Evolutionary conservation across 1,140 invertebrate species (phyloP).

Genomic region (Drosophila insularis): DNA sequence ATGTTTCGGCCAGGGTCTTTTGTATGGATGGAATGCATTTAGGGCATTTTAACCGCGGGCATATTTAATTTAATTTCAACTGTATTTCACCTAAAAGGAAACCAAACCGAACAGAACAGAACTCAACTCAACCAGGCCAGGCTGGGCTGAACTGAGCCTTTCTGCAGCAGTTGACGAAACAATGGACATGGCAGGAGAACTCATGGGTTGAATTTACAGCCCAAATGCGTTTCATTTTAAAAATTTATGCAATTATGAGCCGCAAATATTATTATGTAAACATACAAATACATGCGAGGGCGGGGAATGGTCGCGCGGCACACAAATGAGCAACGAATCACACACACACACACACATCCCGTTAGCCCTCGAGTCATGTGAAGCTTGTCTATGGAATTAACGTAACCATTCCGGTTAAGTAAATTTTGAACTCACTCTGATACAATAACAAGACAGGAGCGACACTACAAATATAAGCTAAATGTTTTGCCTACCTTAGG

Average conservation of each 20-base stretch:
- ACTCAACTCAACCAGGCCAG: background rate
- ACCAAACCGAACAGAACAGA: slow-evolving; percentile 5
- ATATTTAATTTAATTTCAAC: slow-evolving; percentile 78
- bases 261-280: slow-evolving; percentile 80
- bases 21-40: slow-evolving; percentile 32
- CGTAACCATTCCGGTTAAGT: background rate
- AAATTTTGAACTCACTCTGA: slow-evolving; percentile 7
- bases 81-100: slow-evolving; percentile 74
- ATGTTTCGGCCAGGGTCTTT: slow-evolving; percentile 35
- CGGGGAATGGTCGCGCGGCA: slow-evolving; percentile 35
- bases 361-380: background rate
- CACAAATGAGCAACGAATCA: slow-evolving; percentile 2
- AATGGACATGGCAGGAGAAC: slow-evolving; percentile 24
- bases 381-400: slow-evolving; percentile 8
- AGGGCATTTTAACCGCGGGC: slow-evolving; percentile 59
- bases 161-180: slow-evolving; percentile 34
- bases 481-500: background rate
- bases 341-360: background rate
- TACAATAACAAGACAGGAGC: background rate
- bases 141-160: slow-evolving; percentile 5
- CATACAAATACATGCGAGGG: slow-evolving; percentile 62
- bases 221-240: slow-evolving; percentile 69
- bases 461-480: background rate
- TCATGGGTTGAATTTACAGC: slow-evolving; percentile 25
- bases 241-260: slow-evolving; percentile 81